phyloP scores from a whole-genome alignment of 2,888 invertebrate species.

The Ophonus ardosiacus region DNA sequence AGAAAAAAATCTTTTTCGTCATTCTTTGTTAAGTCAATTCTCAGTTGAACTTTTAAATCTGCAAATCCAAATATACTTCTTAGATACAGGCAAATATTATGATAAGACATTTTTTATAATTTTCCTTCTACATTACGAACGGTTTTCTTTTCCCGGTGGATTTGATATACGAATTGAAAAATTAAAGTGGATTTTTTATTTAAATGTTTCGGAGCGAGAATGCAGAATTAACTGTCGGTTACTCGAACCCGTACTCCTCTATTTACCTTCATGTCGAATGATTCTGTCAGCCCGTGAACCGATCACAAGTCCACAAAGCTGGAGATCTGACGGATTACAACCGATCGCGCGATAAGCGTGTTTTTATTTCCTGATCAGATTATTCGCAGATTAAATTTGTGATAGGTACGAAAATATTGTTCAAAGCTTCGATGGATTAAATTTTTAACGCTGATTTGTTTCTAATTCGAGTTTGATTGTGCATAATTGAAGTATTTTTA shows the following conservation, averaged over 20 bases:
- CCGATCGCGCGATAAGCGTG: conserved; percentile 17
- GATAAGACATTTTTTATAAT: neutral
- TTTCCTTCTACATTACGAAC: neutral
- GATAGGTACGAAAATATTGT: conserved; percentile 23
- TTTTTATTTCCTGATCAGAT: conserved; percentile 38
- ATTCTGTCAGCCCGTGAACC: neutral
- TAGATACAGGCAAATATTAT: neutral
- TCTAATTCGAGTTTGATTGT: neutral
- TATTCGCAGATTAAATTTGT: conserved; percentile 24
- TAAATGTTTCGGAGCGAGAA: conserved; percentile 26
- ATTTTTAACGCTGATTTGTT: conserved; percentile 16
- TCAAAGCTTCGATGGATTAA: conserved; percentile 11
- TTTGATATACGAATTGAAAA: conserved; percentile 12
- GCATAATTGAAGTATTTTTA: neutral
- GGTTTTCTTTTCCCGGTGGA: conserved; percentile 12
- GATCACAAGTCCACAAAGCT: neutral
- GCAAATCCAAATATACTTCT: neutral
- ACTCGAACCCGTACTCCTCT: neutral
- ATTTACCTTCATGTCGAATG: conserved; percentile 32
- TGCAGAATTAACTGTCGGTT: conserved; percentile 15
- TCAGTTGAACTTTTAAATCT: neutral
- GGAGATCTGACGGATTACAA: conserved; percentile 4
- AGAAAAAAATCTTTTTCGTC: neutral
- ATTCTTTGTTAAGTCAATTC: neutral
- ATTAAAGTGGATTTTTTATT: conserved; percentile 49